phyloP scores from a whole-genome alignment of 2,797 vertebrate species.

The Nasua narica region DNA sequence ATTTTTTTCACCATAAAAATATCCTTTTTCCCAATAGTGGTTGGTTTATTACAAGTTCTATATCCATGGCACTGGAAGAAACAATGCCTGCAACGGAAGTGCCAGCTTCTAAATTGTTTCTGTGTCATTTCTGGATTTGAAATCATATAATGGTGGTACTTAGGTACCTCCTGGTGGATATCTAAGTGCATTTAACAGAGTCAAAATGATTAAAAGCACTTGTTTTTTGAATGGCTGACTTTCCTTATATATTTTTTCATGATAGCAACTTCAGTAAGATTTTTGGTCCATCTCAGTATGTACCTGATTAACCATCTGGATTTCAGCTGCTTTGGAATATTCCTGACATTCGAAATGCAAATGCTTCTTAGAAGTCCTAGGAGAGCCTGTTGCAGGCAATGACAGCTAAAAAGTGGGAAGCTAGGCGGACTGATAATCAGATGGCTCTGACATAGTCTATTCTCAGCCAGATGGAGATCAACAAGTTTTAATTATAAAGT shows the following conservation, averaged over 20 bases:
- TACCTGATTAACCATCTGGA: background rate
- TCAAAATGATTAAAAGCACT: background rate
- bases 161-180: background rate
- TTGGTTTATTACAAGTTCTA: background rate
- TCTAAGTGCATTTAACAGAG: background rate
- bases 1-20: background rate
- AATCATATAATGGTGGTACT: background rate
- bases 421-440: background rate
- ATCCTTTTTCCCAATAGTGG: background rate
- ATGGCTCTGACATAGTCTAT: background rate
- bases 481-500: conserved; percentile 9
- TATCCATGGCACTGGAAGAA: background rate
- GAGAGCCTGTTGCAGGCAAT: background rate
- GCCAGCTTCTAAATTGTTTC: background rate
- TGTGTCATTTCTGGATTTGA: background rate
- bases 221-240: background rate
- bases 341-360: conserved; percentile 39
- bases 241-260: background rate
- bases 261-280: background rate
- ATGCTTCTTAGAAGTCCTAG: background rate
- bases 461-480: conserved; percentile 12
- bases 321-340: background rate
- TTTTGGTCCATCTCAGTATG: background rate
- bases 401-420: background rate
- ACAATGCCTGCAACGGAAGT: background rate